phyloP scores from a whole-genome alignment of 2,888 invertebrate species.

The Entomobrya proxima region DNA sequence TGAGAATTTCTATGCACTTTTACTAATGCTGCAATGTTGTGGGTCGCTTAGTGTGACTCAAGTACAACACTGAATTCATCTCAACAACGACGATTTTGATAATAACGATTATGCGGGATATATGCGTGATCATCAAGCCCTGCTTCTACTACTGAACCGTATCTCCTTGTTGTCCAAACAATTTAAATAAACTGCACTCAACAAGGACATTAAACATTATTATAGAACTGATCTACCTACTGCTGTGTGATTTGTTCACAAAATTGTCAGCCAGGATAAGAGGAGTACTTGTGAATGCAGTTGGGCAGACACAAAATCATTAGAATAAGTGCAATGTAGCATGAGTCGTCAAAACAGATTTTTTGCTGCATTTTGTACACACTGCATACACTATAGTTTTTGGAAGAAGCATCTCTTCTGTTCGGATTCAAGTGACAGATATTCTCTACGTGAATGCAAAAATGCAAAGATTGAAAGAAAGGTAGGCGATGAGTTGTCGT shows the following conservation, averaged over 20 bases:
- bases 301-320: constrained; percentile 26
- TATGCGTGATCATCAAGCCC: not conserved
- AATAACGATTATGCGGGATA: not conserved
- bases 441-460: constrained; percentile 25
- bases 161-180: constrained; percentile 54
- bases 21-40: not conserved
- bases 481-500: constrained; percentile 27
- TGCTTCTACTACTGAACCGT: constrained; percentile 41
- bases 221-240: constrained; percentile 36
- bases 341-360: constrained; percentile 25
- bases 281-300: not conserved
- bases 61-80: not conserved
- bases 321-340: constrained; percentile 57
- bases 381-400: not conserved
- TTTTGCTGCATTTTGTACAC: constrained; percentile 1
- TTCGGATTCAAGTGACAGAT: not conserved
- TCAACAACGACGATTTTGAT: not conserved
- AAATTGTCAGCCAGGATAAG: constrained; percentile 24
- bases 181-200: constrained; percentile 19
- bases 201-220: constrained; percentile 24
- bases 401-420: not conserved
- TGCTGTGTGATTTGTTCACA: constrained; percentile 59
- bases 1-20: not conserved
- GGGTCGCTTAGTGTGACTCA: not conserved
- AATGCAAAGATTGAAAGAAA: constrained; percentile 24